These are phyloP conservation scores for Anorthoa munda DNA, from an alignment of 2,888 invertebrate species.

Conservation along the genomic window DNA sequence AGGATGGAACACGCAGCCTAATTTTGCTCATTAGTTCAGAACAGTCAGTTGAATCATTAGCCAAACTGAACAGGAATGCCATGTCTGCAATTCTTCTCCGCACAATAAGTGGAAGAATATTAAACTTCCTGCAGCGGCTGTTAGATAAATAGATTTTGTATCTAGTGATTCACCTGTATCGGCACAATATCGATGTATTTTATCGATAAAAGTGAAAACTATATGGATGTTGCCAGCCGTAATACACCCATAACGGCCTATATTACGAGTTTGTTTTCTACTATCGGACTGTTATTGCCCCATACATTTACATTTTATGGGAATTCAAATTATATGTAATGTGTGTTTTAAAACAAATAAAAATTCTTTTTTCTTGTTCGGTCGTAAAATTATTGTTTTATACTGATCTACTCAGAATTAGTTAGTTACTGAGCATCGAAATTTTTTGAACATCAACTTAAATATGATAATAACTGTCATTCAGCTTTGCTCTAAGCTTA, in stretches of 20 bases:
- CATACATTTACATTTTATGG: constrained; percentile 64
- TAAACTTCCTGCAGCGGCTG: too few species aligned
- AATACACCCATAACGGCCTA: constrained; percentile 58
- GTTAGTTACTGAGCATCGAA: constrained; percentile 16
- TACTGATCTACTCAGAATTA: constrained; percentile 35
- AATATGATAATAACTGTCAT: constrained; percentile 18
- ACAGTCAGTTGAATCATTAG: too few species aligned
- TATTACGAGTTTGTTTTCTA: constrained; percentile 59
- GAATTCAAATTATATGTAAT: constrained; percentile 54
- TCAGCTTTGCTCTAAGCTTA: constrained; percentile 8
- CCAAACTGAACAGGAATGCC: too few species aligned
- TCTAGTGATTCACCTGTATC: constrained; percentile 80
- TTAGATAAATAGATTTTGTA: too few species aligned
- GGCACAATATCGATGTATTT: constrained; percentile 77
- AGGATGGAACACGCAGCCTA: too few species aligned
- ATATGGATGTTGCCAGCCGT: constrained; percentile 71
- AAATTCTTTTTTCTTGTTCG: constrained; percentile 40
- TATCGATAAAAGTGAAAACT: constrained; percentile 85
- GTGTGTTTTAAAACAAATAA: constrained; percentile 50
- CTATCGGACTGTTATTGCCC: constrained; percentile 66
- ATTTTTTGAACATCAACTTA: constrained; percentile 16
- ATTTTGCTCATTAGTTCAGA: too few species aligned
- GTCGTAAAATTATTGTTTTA: constrained; percentile 55
- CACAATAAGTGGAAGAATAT: too few species aligned
- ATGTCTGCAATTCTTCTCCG: too few species aligned